Percentiles rank a stretch among this genome's conserved stretches.
Conservation (phyloP, 1,140 invertebrate genomes). For the Caenorhabditis brenneri region DNA sequence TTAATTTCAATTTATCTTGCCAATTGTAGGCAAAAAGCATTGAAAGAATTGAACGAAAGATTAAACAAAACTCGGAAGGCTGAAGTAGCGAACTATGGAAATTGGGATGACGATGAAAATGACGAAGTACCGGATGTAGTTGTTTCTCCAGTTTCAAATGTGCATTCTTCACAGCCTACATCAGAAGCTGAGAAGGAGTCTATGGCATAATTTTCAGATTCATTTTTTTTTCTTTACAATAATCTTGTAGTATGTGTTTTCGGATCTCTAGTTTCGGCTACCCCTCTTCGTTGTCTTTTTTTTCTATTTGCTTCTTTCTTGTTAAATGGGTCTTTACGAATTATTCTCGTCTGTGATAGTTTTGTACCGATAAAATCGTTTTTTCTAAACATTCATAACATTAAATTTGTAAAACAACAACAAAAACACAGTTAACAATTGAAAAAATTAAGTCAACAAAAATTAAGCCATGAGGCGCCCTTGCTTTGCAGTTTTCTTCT, state of each 20-base stretch:
- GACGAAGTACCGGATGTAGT: not conserved
- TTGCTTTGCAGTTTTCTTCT: constrained; percentile 37
- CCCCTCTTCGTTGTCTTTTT: not conserved
- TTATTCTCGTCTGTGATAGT: not conserved
- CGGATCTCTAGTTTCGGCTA: constrained; percentile 35
- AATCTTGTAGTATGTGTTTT: constrained; percentile 35
- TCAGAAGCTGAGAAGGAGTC: not conserved
- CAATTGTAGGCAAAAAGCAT: constrained; percentile 57
- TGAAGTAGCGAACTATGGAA: constrained; percentile 1
- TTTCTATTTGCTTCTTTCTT: not conserved
- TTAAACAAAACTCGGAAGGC: constrained; percentile 45
- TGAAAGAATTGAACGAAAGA: constrained; percentile 57
- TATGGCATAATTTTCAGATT: not conserved
- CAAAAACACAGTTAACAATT: not conserved
- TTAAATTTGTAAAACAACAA: constrained; percentile 2
- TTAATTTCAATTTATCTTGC: not conserved
- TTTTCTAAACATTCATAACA: not conserved
- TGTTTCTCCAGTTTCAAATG: not conserved
- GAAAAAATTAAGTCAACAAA: not conserved
- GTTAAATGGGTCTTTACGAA: not conserved
- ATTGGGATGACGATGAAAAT: constrained; percentile 49
- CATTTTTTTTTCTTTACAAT: not conserved
- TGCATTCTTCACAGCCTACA: not conserved
- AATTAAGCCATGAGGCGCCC: not conserved
- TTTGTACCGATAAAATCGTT: not conserved